Percentiles rank a stretch among this genome's conserved stretches.
phyloP scores from a whole-genome alignment of 1,140 invertebrate species.

The Leptinotarsa lineolata region DNA sequence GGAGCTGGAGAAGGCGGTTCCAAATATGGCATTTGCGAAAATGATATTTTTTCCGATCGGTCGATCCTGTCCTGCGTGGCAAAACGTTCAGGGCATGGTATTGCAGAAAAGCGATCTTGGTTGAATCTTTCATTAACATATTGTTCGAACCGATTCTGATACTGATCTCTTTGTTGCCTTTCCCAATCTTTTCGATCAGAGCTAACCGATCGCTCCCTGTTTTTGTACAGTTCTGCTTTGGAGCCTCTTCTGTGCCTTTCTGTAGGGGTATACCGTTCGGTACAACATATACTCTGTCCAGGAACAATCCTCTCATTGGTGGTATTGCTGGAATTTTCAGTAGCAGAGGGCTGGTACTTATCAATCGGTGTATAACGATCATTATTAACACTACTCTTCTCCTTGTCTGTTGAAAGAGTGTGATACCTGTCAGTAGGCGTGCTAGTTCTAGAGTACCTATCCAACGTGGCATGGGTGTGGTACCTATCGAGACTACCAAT shows the following conservation, averaged over 20 bases:
- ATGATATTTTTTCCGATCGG: slow-evolving; percentile 37
- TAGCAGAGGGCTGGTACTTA: slow-evolving; percentile 31
- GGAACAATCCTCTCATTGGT: slow-evolving; percentile 38
- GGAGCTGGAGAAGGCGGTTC: slow-evolving; percentile 57
- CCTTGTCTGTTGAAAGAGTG: slow-evolving; percentile 45
- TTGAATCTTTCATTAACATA: slow-evolving; percentile 37
- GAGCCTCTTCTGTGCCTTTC: slow-evolving; percentile 43
- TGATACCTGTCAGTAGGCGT: slow-evolving; percentile 46
- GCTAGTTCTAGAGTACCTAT: slow-evolving; percentile 46
- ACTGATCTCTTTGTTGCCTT: slow-evolving; percentile 28
- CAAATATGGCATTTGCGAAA: slow-evolving; percentile 40
- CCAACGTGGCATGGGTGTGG: slow-evolving; percentile 38
- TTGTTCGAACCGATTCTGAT: slow-evolving; percentile 38
- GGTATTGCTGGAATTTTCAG: slow-evolving; percentile 41
- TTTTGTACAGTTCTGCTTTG: slow-evolving; percentile 49
- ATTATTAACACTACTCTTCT: slow-evolving; percentile 29
- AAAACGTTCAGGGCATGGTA: slow-evolving; percentile 51
- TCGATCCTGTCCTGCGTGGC: slow-evolving; percentile 40
- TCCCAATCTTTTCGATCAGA: slow-evolving; percentile 45
- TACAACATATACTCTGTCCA: slow-evolving; percentile 42
- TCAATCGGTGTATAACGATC: slow-evolving; percentile 37
- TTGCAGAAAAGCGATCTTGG: slow-evolving; percentile 44
- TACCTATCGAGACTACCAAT: slow-evolving; percentile 46
- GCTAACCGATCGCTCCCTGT: slow-evolving; percentile 46
- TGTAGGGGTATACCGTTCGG: slow-evolving; percentile 45